Evolutionary conservation across 1,140 invertebrate genomes (phyloP).

Genomic region (Campoletis sonorensis): DNA sequence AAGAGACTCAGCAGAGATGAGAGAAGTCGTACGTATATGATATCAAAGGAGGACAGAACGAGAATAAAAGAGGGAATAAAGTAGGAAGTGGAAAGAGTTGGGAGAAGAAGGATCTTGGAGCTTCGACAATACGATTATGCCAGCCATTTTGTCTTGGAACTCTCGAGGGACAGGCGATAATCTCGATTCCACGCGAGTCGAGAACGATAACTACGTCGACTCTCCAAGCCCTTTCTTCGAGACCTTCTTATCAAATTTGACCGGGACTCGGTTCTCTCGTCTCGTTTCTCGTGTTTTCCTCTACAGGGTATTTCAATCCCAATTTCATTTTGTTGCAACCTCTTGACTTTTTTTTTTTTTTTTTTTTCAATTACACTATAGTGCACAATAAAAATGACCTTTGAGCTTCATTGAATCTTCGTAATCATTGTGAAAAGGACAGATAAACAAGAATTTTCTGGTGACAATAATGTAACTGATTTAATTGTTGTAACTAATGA

Average conservation of each 20-base stretch:
- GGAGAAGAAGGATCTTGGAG: constrained; percentile 16
- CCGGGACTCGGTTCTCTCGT: constrained; percentile 18
- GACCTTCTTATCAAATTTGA: constrained; percentile 32
- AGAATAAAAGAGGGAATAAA: constrained; percentile 28
- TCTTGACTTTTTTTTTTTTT: not conserved
- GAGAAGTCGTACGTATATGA: not conserved
- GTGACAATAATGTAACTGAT: no score
- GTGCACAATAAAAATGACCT: not conserved
- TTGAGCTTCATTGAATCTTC: not conserved
- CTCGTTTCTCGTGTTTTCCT: not conserved
- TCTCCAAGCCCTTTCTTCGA: constrained; percentile 10
- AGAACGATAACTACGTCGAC: constrained; percentile 27
- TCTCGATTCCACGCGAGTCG: constrained; percentile 28
- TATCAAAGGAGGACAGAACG: not conserved
- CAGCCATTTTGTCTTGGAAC: constrained; percentile 17
- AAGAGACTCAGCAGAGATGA: not conserved
- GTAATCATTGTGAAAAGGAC: no score
- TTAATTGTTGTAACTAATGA: no score
- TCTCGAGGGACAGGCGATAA: constrained; percentile 25
- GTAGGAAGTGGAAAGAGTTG: not conserved
- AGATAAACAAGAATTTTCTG: no score
- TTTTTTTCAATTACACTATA: not conserved
- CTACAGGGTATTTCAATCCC: not conserved
- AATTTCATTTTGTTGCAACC: not conserved
- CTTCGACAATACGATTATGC: constrained; percentile 26